Base-by-base conservation (phyloP, 2,113 vertebrate genomes). In the Dasyornis broadbenti region DNA sequence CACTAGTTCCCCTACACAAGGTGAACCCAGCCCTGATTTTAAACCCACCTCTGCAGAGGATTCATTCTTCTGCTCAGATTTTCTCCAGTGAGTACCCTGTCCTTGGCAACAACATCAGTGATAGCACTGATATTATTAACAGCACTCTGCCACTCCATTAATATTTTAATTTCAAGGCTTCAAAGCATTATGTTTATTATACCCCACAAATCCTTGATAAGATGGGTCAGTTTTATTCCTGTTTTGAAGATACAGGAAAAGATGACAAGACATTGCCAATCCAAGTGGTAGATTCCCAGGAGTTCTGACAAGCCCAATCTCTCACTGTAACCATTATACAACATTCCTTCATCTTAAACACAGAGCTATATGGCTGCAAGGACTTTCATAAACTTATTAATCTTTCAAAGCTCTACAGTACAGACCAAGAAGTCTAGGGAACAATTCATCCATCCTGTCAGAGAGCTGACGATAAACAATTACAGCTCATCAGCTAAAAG, bases 101-200 rank as follows among this genome's bases (percentile, higher is more conserved):
- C 33, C 56, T 82, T 39, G 26, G 80, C 71, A 86, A 73, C 24
- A 91, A 31, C 54, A 82, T 71, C 59, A 82, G 47, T 57, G 88
- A 71, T 44, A 89, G 76, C 45, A 80, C 0, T 71, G 40, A 28
- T 87, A 54, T 53, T 83, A 91, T 70, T 86, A 94, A 90, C 40
- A 93, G 7, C 28, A 61, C 17, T 89, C 53, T 68, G 30, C 13
- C 70, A 59, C 52, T 56, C 57, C 49, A 39, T 56, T 90, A 77
- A 42, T 82, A 66, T 59, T 91, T 95, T 94, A 89, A 77, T 89
- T 91, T 85, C 71, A 75, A 85, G 24, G 65, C 61, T 89, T 63
- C 15, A 5, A 94, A 83, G 64, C 35, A 14, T 23, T 90, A 7
- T 66, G 31, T 78, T 92, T 81, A 81, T 93, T 88, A 82, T 69